These are phyloP conservation scores for Blennius ocellaris DNA, from an alignment of 2,113 vertebrate species.

Conservation along the genomic window DNA sequence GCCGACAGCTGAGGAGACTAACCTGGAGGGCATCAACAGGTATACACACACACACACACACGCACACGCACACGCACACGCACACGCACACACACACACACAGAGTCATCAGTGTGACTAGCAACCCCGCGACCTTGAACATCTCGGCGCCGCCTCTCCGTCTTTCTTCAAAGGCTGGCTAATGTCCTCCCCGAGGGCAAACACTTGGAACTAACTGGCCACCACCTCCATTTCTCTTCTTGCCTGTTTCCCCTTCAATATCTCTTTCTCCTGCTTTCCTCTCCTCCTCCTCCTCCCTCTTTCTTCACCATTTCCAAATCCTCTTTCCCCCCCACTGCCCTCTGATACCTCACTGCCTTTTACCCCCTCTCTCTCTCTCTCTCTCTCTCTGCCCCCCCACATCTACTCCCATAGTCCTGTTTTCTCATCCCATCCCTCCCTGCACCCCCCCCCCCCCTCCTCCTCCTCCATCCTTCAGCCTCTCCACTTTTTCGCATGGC, in stretches of 20 bases:
- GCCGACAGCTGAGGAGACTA: not conserved
- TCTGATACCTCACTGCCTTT: constrained; percentile 44
- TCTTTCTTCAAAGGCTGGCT: constrained; percentile 73
- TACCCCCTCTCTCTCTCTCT: constrained; percentile 19
- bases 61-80: too few species aligned
- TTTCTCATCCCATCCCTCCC: constrained; percentile 18
- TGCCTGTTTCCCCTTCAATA: constrained; percentile 26
- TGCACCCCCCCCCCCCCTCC: too few species aligned
- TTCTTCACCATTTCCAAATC: constrained; percentile 32
- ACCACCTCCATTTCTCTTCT: constrained; percentile 20
- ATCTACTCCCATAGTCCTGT: constrained; percentile 25
- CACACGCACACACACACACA: too few species aligned
- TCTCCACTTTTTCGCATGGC: constrained; percentile 48
- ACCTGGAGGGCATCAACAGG: not conserved
- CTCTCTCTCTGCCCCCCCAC: constrained; percentile 35
- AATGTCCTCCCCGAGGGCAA: constrained; percentile 51
- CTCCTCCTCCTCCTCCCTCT: constrained; percentile 27
- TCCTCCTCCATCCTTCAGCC: not conserved
- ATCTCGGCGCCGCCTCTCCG: constrained; percentile 66
- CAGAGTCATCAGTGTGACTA: constrained; percentile 48
- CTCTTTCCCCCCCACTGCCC: constrained; percentile 14
- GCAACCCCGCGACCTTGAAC: constrained; percentile 63
- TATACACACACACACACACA: not conserved
- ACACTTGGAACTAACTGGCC: constrained; percentile 50
- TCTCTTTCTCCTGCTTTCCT: constrained; percentile 36